These are phyloP conservation scores for Plecotus auritus DNA, from an alignment of 2,113 vertebrate species.

Conservation along the genomic window DNA sequence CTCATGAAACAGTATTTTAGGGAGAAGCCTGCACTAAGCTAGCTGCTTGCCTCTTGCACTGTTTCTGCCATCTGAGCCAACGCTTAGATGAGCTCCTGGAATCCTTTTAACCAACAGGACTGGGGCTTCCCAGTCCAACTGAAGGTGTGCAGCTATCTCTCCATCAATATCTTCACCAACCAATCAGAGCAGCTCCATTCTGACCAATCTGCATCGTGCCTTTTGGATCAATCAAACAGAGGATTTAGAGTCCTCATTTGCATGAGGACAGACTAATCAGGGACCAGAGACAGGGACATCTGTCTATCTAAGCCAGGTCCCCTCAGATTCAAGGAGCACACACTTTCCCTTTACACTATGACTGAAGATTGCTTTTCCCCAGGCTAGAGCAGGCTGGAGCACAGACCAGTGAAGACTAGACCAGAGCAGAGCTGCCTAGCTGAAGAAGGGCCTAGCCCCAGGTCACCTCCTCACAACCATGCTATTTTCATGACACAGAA, in stretches of 20 bases:
- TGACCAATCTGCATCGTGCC: not conserved
- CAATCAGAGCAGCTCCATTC: not conserved
- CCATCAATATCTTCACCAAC: not conserved
- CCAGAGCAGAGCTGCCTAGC: not conserved
- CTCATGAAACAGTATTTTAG: too few relatives aligned
- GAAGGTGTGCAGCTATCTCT: too few relatives aligned
- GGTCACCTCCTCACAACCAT: not conserved
- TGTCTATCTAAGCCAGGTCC: not conserved
- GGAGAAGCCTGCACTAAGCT: too few relatives aligned
- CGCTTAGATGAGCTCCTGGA: not conserved
- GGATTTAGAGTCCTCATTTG: not conserved
- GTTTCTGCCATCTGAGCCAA: not conserved
- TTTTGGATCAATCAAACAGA: not conserved
- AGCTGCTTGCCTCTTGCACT: too few relatives aligned
- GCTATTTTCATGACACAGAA: not conserved
- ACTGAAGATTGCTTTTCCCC: not conserved
- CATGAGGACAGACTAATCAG: not conserved
- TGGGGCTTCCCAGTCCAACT: not conserved
- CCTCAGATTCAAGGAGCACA: not conserved
- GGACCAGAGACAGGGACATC: not conserved
- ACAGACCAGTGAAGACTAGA: not conserved
- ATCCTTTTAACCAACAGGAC: not conserved
- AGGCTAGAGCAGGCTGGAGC: not conserved
- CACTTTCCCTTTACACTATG: not conserved
- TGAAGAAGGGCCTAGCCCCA: not conserved